Conservation (phyloP, 2,888 invertebrate genomes). For the Mimachlamys varia region DNA sequence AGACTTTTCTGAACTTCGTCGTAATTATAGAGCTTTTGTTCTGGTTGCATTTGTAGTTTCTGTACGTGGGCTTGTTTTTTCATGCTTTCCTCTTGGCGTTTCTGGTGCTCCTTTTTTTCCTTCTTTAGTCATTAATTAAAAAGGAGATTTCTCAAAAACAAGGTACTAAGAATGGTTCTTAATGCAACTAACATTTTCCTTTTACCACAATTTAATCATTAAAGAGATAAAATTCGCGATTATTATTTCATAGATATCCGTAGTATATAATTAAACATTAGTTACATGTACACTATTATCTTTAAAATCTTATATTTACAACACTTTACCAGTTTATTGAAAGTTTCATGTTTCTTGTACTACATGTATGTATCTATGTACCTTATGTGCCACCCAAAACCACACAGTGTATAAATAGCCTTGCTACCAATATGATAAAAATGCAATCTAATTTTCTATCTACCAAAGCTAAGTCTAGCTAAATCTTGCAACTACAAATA, state of each 20-base stretch:
- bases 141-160: neutral
- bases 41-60: neutral
- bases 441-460: neutral
- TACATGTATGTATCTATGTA: too few relatives aligned
- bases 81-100: neutral
- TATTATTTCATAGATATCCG: too few relatives aligned
- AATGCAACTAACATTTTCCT: too few relatives aligned
- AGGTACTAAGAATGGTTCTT: neutral
- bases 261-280: too few relatives aligned
- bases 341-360: too few relatives aligned
- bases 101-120: neutral
- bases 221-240: too few relatives aligned
- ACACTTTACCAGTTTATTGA: too few relatives aligned
- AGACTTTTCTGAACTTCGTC: constrained; percentile 36
- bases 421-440: neutral
- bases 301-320: too few relatives aligned
- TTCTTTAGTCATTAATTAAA: neutral
- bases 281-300: too few relatives aligned
- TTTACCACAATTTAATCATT: too few relatives aligned
- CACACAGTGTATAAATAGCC: neutral
- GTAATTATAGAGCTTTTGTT: neutral
- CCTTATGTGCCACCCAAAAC: neutral
- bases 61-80: neutral
- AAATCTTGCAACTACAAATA: neutral
- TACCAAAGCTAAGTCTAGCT: neutral